Conservation (phyloP, 2,888 invertebrate species). For the Aradus depressus region DNA sequence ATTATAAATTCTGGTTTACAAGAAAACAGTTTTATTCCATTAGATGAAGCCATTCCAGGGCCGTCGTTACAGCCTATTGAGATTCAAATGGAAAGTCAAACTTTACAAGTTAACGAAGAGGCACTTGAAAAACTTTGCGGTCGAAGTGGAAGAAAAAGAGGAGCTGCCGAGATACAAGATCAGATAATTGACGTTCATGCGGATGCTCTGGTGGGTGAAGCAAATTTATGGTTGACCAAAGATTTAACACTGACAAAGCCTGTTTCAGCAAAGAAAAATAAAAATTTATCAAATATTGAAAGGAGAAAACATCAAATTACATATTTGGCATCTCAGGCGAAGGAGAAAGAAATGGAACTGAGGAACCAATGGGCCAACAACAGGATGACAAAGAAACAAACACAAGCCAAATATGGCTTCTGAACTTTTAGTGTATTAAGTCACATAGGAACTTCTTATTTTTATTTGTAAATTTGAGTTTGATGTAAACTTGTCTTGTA, state of each 20-base stretch:
- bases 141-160: constrained; percentile 37
- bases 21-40: no score
- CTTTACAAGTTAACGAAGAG: no score
- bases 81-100: no score
- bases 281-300: constrained; percentile 53
- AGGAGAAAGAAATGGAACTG: constrained; percentile 84
- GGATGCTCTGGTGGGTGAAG: constrained; percentile 44
- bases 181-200: constrained; percentile 28
- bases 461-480: no score
- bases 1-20: no score
- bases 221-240: constrained; percentile 71
- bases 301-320: constrained; percentile 91
- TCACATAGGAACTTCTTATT: no score
- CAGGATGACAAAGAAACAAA: constrained; percentile 69
- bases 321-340: constrained; percentile 56
- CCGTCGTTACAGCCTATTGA: no score
- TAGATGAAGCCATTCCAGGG: no score
- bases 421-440: no score
- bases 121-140: constrained; percentile 32
- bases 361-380: constrained; percentile 91
- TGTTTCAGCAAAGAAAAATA: constrained; percentile 37
- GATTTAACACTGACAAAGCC: constrained; percentile 57
- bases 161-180: constrained; percentile 25
- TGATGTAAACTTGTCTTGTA: no score
- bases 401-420: constrained; percentile 94